phyloP scores from a whole-genome alignment of 2,888 invertebrate species.

The Gibbula magus region DNA sequence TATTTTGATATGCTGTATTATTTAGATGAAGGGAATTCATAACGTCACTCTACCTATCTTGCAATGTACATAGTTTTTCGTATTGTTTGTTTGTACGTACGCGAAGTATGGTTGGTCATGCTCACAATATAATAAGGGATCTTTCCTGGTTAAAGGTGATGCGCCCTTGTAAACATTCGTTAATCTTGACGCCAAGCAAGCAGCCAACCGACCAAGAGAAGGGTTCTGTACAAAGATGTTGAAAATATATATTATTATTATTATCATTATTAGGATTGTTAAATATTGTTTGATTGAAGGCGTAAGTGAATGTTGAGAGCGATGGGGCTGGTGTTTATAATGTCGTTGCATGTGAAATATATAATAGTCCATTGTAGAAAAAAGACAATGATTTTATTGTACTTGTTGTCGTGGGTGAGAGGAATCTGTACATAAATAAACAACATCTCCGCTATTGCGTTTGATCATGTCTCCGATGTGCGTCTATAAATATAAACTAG shows the following conservation, averaged over 20 bases:
- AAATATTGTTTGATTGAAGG: slow-evolving; percentile 16
- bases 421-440: slow-evolving; percentile 7
- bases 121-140: not conserved
- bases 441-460: slow-evolving; percentile 1
- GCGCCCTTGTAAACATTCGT: not conserved
- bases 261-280: slow-evolving; percentile 22
- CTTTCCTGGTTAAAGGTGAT: not conserved
- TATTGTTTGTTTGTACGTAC: slow-evolving; percentile 13
- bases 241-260: slow-evolving; percentile 21
- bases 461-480: slow-evolving; percentile 13
- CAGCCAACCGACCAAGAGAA: not conserved
- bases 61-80: slow-evolving; percentile 26
- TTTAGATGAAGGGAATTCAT: slow-evolving; percentile 10
- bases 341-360: slow-evolving; percentile 21
- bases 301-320: not conserved
- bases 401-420: slow-evolving; percentile 17
- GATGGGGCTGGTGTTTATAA: not conserved
- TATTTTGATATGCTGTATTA: slow-evolving; percentile 31
- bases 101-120: slow-evolving; percentile 1
- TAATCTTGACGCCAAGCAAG: not conserved
- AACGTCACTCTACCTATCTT: not conserved
- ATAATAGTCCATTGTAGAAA: slow-evolving; percentile 23
- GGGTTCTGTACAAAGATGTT: slow-evolving; percentile 21
- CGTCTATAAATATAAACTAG: no score
- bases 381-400: slow-evolving; percentile 22